Evolutionary conservation across 2,888 invertebrate species (phyloP), one percentile per base, ranked within the genome.

Genomic region (Lepidocyrtoides sp.): DNA sequence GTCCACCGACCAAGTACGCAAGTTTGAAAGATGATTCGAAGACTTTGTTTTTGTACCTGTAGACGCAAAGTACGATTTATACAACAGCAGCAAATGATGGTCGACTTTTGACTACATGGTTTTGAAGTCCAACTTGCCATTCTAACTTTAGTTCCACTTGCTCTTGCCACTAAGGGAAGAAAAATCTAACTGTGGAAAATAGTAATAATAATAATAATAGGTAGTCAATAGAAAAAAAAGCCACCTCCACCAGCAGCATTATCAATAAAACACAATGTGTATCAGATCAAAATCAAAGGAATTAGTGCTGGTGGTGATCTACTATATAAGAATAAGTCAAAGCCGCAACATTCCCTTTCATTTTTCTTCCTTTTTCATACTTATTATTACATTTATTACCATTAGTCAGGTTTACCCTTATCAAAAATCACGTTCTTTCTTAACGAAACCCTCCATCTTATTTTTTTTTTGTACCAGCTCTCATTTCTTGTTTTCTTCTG

Each of bases 381-480:
- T 85, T 63, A 72, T 41, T 26, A 60, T 75, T 83, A 75, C 41
- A 66, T 79, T 81, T 57, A 83, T 87, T 86, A 54, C 41, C 41
- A 87, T 91, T 87, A 86, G 86, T 81, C 86, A 86, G 69, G 91
- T 91, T 60, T 91, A 83, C 86, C 91, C 83, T 87, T 83, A 63
- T 91, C 91, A 72, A 81, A 90, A 82, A 91, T 87, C 91, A 91
- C 41, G 72, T 77, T 29, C 66, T 66, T 63, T 89, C 26, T 23
- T 66, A 14, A 0, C 2, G 7, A 41, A 66, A 82, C 69, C 86
- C 79, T 66, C 57, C 41, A 75, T 77, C 84, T n/a, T 54, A n/a
- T 63, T 84, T 32, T 83, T 48, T 79, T 57, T 26, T 26, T 7
- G 63, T 7, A 54, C 17, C 54, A 14, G n/a, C 17, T 54, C 29